Conservation (phyloP, 2,113 vertebrate genomes). For the Eidolon helvum region DNA sequence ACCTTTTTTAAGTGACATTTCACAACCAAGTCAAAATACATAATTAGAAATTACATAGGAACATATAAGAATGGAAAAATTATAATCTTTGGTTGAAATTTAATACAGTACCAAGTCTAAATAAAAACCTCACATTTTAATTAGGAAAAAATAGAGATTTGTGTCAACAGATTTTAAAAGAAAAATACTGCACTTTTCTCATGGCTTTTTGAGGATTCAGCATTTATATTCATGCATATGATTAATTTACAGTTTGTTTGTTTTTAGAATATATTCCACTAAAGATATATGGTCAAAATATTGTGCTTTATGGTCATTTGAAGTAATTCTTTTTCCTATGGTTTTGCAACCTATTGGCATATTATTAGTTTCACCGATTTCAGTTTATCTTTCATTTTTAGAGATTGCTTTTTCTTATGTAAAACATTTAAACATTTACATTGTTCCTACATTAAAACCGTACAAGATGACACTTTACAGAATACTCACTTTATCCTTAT, state of each 20-base stretch:
- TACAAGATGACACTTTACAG: not conserved
- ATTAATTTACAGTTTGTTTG: not conserved
- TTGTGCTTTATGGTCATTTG: not conserved
- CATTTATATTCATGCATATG: not conserved
- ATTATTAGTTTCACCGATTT: not conserved
- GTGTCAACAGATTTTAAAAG: not conserved
- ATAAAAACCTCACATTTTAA: not conserved
- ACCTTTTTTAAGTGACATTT: not conserved
- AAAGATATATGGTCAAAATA: not conserved
- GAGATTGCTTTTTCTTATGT: not conserved
- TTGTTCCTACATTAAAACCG: not conserved
- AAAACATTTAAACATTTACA: not conserved
- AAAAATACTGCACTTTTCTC: not conserved
- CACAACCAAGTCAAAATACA: not conserved
- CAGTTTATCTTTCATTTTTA: not conserved
- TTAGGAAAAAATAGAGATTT: not conserved
- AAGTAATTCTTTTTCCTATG: not conserved
- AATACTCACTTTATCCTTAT: not conserved
- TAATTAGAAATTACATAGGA: not conserved
- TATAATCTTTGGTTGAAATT: not conserved
- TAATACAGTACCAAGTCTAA: not conserved
- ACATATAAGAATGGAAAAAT: not conserved
- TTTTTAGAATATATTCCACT: not conserved
- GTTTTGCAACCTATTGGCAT: not conserved
- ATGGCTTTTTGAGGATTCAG: not conserved